Base-by-base conservation (phyloP, 2,888 invertebrate species). In the Troilus luridus region DNA sequence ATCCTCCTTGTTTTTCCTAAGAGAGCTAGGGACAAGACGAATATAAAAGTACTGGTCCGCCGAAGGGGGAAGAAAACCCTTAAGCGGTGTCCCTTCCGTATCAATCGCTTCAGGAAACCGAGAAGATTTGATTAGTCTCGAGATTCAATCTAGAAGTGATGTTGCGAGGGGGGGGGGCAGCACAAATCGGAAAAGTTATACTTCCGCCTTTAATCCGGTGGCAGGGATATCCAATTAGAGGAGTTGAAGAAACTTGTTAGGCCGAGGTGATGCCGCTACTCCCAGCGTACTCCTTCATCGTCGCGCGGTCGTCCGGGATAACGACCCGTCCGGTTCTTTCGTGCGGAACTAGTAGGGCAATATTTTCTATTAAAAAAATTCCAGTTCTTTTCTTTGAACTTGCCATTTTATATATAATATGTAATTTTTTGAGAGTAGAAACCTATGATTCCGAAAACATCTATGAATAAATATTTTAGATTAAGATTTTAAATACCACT, bases 121-220 rank as follows among this genome's bases (percentile, higher is more conserved):
- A 89, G 64, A 62, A 54, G 64, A 89, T 89, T 89, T 89, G 89
- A 89, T 89, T 89, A 89, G 89, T 41, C 89, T 41, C 62, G 14
- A 24, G 64, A 67, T 89, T 89, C 89, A 89, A 89, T 89, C 89
- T 64, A 64, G 62, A 89, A 89, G 89, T 64, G 89, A 89, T 64
- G 67, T 27, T 24, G 41, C 11, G 62, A n/a, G n/a, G n/a, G 62
- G 41, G 88, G 88, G 67, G 62, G 60, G 54, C 9, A 24, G 64
- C 89, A 85, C 85, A 89, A 89, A 89, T 89, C 89, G 89, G 64
- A 54, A 64, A 89, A 89, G 89, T 89, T 89, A 89, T 89, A 89
- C 62, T 89, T 64, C 64, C 54, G 89, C 54, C 88, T 64, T 54
- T 64, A 89, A 64, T 62, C 89, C 62, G 27, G 54, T 64, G 89